These are phyloP conservation scores for Agapostemon virescens DNA, from an alignment of 2,888 invertebrate species.

Conservation along the genomic window DNA sequence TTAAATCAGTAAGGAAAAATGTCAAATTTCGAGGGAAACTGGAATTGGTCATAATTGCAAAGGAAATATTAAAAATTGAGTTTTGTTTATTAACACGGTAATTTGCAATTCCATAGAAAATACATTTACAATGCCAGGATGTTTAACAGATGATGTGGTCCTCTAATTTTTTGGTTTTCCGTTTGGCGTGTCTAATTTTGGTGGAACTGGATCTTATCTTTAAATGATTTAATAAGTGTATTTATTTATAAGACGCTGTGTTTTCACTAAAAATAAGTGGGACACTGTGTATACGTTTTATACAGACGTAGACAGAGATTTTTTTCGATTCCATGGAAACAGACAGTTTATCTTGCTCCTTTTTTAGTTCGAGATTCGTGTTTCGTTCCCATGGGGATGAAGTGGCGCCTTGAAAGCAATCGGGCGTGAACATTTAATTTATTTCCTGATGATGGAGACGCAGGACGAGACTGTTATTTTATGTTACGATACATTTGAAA, in stretches of 20 bases:
- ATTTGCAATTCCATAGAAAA: neutral
- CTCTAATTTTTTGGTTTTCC: neutral
- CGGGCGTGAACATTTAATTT: constrained; percentile 31
- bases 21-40: no score
- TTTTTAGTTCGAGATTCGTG: neutral
- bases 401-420: neutral
- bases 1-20: no score
- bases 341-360: constrained; percentile 25
- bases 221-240: neutral
- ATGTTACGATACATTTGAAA: neutral
- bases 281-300: neutral
- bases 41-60: no score
- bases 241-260: neutral
- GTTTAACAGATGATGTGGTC: no score
- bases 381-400: constrained; percentile 11
- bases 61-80: no score
- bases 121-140: neutral
- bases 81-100: no score
- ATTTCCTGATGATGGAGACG: neutral
- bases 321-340: constrained; percentile 4
- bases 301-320: neutral
- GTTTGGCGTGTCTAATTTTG: neutral
- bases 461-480: neutral
- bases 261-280: neutral
- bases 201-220: neutral